Evolutionary conservation across 2,113 vertebrate genomes (phyloP), one percentile per base, ranked within the genome.

Genomic region (Ginglymostoma cirratum): DNA sequence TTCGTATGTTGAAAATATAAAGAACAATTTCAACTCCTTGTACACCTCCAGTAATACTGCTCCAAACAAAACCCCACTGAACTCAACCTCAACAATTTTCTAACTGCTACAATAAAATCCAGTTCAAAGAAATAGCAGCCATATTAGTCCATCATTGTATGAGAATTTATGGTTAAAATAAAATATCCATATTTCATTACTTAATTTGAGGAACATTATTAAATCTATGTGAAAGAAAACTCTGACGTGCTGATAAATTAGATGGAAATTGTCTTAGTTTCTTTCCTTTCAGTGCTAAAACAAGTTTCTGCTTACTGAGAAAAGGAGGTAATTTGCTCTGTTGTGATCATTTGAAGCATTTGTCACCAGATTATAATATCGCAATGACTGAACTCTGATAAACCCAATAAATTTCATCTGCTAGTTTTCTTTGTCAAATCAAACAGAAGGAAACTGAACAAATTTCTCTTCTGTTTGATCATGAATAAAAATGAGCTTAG

Each of bases 401-500:
- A 89, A 89, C 66, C 42, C n/a, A 42, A 45, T 45, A 69, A 94
- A 48, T 72, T 48, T 69, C 24, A 48, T 48, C 10, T 72, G 27
- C 70, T 66, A 93, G 34, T 19, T 66, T 61, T 93, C 61, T 95
- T 72, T 95, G 67, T 72, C 67, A 45, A 30, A 30, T 95, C 42
- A 95, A 52, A 34, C 8, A 52, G 87, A 52, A 95, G 42, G 69
- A 72, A 95, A 69, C 38, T 48, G 42, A 24, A 76, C 24, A 70
- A 70, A 52, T 5, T 72, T 14, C 89, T 83, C 38, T 66, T 95
- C 23, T 38, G 61, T 45, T 72, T 95, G 24, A 95, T 48, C n/a
- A 48, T 95, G 67, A 72, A 76, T 76, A 95, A 95, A 89, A 72
- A 95, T 72, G 12, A 72, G 67, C 52, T 72, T 76, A 72, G 69